Evolutionary conservation across 1,140 invertebrate species (phyloP).

Genomic region (Megalopta genalis): DNA sequence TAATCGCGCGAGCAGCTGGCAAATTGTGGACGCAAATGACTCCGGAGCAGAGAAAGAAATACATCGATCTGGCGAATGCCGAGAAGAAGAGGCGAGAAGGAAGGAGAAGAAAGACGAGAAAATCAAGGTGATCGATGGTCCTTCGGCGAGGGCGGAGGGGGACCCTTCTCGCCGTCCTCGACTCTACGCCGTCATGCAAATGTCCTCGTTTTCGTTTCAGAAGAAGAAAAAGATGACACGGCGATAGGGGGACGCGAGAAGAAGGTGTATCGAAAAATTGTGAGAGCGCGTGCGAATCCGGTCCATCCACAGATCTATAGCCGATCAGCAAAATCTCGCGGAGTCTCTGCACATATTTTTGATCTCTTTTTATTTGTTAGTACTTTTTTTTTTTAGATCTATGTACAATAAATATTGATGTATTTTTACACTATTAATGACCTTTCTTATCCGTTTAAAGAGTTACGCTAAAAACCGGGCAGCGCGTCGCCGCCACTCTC

Average conservation of each 20-base stretch:
- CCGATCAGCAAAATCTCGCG: background rate
- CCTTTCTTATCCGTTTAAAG: conserved; percentile 71
- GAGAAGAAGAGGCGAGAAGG: conserved; percentile 69
- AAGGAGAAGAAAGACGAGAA: conserved; percentile 34
- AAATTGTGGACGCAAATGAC: conserved; percentile 72
- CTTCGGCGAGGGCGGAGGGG: no score
- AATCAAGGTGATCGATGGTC: conserved; percentile 21
- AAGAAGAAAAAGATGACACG: background rate
- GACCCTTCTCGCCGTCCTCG: background rate
- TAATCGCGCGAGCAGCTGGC: conserved; percentile 72
- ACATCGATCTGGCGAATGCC: conserved; percentile 71
- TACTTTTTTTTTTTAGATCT: conserved; percentile 79
- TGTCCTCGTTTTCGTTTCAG: background rate
- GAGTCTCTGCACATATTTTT: conserved; percentile 62
- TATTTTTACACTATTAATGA: conserved; percentile 79
- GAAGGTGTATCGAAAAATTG: background rate
- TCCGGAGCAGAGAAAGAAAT: conserved; percentile 70
- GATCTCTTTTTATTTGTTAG: conserved; percentile 79
- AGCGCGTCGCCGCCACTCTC: conserved; percentile 55
- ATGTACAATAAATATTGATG: conserved; percentile 81
- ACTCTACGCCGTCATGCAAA: background rate
- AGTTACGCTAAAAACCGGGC: conserved; percentile 72
- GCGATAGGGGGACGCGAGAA: background rate
- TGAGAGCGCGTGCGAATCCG: background rate
- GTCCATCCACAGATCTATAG: no score